Evolutionary conservation across 2,797 vertebrate genomes (phyloP).

Genomic region (Aldrovandia affinis): DNA sequence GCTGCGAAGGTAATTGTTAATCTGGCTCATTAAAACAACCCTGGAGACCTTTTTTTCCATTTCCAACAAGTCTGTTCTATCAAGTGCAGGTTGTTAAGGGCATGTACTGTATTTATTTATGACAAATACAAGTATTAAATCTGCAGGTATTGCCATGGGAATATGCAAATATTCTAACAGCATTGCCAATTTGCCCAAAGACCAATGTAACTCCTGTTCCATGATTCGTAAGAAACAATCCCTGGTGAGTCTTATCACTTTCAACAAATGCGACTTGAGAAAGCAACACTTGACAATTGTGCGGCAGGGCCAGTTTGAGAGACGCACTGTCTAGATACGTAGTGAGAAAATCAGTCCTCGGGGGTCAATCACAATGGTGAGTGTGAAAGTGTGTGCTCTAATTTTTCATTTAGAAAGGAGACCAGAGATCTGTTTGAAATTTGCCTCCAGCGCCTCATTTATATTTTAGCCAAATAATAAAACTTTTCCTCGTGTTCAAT

Average conservation of each 20-base stretch:
- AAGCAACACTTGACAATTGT: background rate
- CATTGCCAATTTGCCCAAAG: background rate
- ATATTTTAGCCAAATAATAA: background rate
- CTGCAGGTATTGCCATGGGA: constrained; percentile 3
- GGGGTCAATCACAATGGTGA: background rate
- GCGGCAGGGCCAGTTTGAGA: background rate
- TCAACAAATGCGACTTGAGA: background rate
- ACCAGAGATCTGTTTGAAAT: background rate
- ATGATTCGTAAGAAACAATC: background rate
- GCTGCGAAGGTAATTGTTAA: constrained; percentile 24
- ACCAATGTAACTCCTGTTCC: background rate
- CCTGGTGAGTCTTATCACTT: constrained; percentile 24
- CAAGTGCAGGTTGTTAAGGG: constrained; percentile 6
- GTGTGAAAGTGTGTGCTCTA: background rate
- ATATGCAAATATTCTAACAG: background rate
- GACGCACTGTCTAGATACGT: background rate
- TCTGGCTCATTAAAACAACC: constrained; percentile 7
- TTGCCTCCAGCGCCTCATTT: background rate
- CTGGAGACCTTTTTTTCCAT: background rate
- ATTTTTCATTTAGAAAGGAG: background rate
- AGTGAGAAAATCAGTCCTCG: background rate
- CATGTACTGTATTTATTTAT: constrained; percentile 8
- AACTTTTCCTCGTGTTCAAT: too few species aligned
- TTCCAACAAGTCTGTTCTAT: constrained; percentile 16
- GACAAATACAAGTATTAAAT: background rate